Conservation (phyloP, 2,113 vertebrate species). For the Pungitius pungitius region DNA sequence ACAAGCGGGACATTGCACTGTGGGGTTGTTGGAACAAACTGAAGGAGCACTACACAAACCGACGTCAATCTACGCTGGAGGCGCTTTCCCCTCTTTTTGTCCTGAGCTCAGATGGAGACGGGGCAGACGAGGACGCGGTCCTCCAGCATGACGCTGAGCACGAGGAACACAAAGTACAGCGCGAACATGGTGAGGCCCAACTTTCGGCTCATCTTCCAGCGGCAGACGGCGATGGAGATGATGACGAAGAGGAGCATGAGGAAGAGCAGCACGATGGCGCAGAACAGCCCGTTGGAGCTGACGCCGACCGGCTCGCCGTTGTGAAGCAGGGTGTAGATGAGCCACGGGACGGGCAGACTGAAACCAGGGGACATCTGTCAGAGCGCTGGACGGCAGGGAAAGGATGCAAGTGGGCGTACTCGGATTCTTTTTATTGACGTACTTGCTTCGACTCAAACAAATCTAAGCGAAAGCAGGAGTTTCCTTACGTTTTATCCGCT, state of each 20-base stretch:
- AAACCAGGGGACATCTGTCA: slow-evolving; percentile 27
- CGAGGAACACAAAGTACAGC: slow-evolving; percentile 80
- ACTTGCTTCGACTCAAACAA: not conserved
- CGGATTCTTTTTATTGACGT: no score
- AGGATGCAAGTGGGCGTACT: no score
- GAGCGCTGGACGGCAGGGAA: no score
- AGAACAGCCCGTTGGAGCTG: slow-evolving; percentile 82
- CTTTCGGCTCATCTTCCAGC: slow-evolving; percentile 79
- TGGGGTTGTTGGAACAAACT: not conserved
- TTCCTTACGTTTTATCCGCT: not conserved
- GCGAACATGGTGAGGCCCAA: slow-evolving; percentile 81
- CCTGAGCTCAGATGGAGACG: slow-evolving; percentile 76
- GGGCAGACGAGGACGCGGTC: slow-evolving; percentile 76
- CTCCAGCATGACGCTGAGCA: slow-evolving; percentile 81
- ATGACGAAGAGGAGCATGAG: slow-evolving; percentile 83
- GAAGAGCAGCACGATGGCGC: slow-evolving; percentile 83
- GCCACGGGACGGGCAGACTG: slow-evolving; percentile 79
- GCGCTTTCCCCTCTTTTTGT: slow-evolving; percentile 12
- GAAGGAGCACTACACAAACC: not conserved
- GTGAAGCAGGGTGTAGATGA: slow-evolving; percentile 66
- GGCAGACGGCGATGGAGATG: slow-evolving; percentile 79
- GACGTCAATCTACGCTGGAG: not conserved
- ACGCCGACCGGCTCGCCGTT: slow-evolving; percentile 67
- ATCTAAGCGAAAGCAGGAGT: not conserved
- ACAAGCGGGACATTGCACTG: not conserved